Evolutionary conservation across 2,113 vertebrate species (phyloP).

Genomic region (Microcebus griseorufus): DNA sequence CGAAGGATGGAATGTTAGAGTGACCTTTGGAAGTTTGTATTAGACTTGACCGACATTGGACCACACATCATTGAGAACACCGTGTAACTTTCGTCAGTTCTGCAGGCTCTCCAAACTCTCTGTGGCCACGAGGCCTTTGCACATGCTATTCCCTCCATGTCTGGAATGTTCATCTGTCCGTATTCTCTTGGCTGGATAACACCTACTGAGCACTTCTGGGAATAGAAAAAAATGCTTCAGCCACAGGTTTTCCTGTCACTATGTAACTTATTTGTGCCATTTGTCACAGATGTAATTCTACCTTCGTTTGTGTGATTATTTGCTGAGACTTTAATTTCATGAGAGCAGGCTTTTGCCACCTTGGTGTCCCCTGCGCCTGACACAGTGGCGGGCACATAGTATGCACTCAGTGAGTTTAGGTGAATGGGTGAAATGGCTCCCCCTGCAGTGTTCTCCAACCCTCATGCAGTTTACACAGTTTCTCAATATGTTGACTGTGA

Average conservation of each 20-base stretch:
- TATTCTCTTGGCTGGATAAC: background rate
- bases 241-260: background rate
- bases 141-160: background rate
- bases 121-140: background rate
- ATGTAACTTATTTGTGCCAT: background rate
- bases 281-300: background rate
- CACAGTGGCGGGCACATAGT: no score
- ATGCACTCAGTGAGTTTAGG: background rate
- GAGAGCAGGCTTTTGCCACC: background rate
- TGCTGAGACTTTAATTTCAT: background rate
- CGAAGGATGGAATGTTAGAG: background rate
- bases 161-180: background rate
- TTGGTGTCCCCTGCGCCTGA: background rate
- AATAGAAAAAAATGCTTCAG: background rate
- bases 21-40: background rate
- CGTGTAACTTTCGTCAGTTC: background rate
- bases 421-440: background rate
- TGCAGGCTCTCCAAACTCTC: background rate
- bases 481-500: background rate
- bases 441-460: background rate
- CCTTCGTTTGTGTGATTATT: background rate
- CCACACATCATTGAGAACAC: background rate
- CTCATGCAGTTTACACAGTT: accelerated
- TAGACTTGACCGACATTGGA: background rate
- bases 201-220: background rate